Conservation (phyloP, 2,113 vertebrate species). For the Opisthocomus hoazin region DNA sequence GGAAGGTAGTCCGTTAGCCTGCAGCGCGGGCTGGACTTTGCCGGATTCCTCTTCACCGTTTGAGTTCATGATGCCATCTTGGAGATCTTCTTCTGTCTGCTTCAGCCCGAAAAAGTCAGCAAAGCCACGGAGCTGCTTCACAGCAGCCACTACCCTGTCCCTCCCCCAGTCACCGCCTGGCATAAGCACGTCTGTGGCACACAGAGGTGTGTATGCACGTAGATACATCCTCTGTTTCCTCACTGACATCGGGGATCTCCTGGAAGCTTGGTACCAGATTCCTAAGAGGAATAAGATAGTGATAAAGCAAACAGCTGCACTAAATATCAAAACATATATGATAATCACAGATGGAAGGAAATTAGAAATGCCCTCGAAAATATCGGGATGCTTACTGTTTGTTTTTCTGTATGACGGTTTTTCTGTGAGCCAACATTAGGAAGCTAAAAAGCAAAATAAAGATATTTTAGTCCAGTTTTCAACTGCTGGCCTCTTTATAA, state of each 20-base stretch:
- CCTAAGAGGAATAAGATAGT: too few relatives aligned
- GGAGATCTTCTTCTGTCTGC: neutral
- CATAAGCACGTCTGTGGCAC: neutral
- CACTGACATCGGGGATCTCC: neutral
- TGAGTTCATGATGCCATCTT: neutral
- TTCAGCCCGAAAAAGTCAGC: neutral
- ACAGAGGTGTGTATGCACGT: too few relatives aligned
- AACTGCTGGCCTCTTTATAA: neutral
- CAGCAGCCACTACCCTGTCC: neutral
- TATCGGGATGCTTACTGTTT: neutral
- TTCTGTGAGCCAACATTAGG: neutral
- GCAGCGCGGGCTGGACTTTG: neutral
- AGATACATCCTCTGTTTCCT: neutral
- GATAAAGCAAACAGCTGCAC: neutral
- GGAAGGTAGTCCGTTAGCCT: neutral
- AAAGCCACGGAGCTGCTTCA: neutral
- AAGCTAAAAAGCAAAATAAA: neutral
- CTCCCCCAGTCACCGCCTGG: neutral
- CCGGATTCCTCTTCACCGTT: neutral
- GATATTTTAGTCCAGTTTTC: neutral
- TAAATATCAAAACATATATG: neutral
- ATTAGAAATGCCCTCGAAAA: neutral
- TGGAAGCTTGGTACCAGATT: neutral
- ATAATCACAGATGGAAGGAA: neutral
- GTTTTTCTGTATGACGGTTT: neutral